Evolutionary conservation across 2,113 vertebrate species (phyloP), one percentile per base, ranked within the genome.

Genomic region (Thomomys bottae): DNA sequence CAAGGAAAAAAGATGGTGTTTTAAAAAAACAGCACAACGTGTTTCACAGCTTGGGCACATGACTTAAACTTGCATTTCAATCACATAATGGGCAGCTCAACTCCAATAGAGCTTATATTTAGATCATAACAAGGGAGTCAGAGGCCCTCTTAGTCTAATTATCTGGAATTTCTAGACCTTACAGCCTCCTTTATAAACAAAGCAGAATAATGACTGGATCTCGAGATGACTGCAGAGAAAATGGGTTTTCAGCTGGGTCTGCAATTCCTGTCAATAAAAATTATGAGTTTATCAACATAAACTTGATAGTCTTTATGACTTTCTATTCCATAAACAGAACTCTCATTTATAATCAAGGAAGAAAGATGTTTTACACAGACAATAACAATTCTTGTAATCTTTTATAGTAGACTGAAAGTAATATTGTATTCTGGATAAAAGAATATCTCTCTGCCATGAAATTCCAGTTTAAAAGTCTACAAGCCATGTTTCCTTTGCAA

Each of bases 111-210:
- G 70, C 17, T 63, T 87, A 45, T 68, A 70, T 87, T 94, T 87
- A 80, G 66, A 54, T 75, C 85, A 68, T 78, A 87, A 88, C 40
- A 71, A 90, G 38, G 75, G 5, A 28, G 68, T 92, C 81, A 80
- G 30, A 71, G 54, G 75, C 67, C 57, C 49, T 18, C 30, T 67
- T 57, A 87, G 36, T 81, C 67, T 64, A 90, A 81, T 87, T 7
- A 40, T 15, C 34, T 90, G 70, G 57, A 15, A 24, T 32, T 18
- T 71, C 57, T 28, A 66, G 61, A 11, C 77, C 40, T 89, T 75
- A 42, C 45, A 70, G 10, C 14, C 57, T 49, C 76, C 42, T 28
- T 80, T 36, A 77, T 23, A 86, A 88, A 54, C 32, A 76, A 88
- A 91, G 26, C 8, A 79, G 38, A 91, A 61, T 78, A 59, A 79